These are phyloP conservation scores for Bursaphelenchus okinawaensis DNA, from an alignment of 2,888 invertebrate species.

Conservation along the genomic window DNA sequence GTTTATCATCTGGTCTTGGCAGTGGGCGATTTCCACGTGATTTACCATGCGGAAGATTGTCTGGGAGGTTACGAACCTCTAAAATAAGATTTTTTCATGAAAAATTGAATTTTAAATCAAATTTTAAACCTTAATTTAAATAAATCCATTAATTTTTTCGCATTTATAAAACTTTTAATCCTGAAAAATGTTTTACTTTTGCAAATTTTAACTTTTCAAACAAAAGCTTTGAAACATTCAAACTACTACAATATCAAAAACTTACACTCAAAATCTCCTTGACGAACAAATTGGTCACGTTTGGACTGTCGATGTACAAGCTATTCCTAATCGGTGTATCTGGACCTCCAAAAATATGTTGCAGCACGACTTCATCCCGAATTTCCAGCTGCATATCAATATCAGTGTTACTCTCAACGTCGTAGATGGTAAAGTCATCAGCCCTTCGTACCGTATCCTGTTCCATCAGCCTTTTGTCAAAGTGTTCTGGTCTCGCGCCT, in stretches of 20 bases:
- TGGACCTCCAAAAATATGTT: conserved; percentile 20
- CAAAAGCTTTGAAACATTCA: background rate
- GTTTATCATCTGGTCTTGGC: conserved; percentile 15
- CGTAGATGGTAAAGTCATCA: conserved; percentile 25
- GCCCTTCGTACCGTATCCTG: conserved; percentile 13
- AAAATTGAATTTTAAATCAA: background rate
- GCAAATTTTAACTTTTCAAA: background rate
- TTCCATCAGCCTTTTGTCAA: conserved; percentile 13
- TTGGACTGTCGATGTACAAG: conserved; percentile 20
- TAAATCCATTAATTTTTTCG: too few relatives aligned
- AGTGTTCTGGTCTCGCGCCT: conserved; percentile 18
- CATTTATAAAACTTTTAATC: background rate
- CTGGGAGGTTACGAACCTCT: conserved; percentile 18
- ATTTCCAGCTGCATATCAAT: conserved; percentile 22
- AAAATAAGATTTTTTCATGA: conserved; percentile 11
- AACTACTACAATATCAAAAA: background rate
- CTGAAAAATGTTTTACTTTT: too few relatives aligned
- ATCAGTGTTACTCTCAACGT: conserved; percentile 15
- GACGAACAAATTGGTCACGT: conserved; percentile 18
- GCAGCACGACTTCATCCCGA: conserved; percentile 22
- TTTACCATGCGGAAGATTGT: conserved; percentile 14
- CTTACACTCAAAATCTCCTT: conserved; percentile 17
- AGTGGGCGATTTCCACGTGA: conserved; percentile 23
- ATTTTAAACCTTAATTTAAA: background rate
- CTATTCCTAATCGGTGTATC: conserved; percentile 10